These are phyloP conservation scores for Meandrusa payeni DNA, from an alignment of 2,888 invertebrate genomes.

Conservation along the genomic window DNA sequence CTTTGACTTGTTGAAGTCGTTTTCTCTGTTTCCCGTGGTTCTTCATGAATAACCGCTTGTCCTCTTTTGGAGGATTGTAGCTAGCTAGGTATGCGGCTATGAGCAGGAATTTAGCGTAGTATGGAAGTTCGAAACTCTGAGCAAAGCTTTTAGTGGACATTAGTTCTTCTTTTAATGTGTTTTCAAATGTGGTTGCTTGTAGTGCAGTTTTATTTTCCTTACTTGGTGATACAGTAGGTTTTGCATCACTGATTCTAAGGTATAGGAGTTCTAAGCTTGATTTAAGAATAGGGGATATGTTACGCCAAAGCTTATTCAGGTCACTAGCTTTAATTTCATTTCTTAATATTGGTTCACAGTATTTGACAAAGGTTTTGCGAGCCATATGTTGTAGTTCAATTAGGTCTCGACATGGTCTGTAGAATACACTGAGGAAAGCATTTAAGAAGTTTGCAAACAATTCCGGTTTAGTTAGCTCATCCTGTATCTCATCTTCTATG, in stretches of 20 bases:
- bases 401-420: constrained; percentile 91
- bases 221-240: constrained; percentile 44
- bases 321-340: constrained; percentile 83
- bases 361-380: constrained; percentile 86
- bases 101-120: constrained; percentile 93
- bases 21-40: constrained; percentile 87
- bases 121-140: constrained; percentile 89
- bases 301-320: constrained; percentile 87
- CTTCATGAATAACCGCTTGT: constrained; percentile 93
- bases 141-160: constrained; percentile 79
- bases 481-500: constrained; percentile 44
- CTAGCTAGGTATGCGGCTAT: constrained; percentile 96
- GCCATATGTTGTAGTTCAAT: constrained; percentile 91
- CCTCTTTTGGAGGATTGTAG: constrained; percentile 93
- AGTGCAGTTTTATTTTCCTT: constrained; percentile 52
- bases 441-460: constrained; percentile 91
- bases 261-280: constrained; percentile 89
- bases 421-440: constrained; percentile 91
- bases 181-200: constrained; percentile 51
- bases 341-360: constrained; percentile 88
- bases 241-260: constrained; percentile 79
- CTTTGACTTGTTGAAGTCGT: constrained; percentile 79
- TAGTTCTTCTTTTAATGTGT: constrained; percentile 63
- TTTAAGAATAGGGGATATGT: constrained; percentile 88
- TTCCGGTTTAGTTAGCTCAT: constrained; percentile 63